Evolutionary conservation across 2,888 invertebrate species (phyloP), one percentile per base, ranked within the genome.

Genomic region (Eupelmus urozonus): DNA sequence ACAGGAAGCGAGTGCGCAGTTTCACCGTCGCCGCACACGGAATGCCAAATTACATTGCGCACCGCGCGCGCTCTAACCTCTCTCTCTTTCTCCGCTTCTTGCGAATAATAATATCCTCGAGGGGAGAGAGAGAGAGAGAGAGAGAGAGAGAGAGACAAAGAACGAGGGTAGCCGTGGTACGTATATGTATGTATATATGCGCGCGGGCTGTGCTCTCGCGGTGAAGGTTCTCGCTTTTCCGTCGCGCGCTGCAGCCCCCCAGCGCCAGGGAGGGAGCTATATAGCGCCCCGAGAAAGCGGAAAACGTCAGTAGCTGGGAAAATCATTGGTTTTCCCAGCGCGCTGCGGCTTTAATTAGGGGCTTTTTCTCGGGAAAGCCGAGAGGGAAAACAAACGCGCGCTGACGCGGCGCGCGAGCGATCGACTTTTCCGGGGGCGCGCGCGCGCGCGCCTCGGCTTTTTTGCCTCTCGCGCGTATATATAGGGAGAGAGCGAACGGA

Each of bases 191-290:
- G n/a, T n/a, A n/a, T n/a, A n/a, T n/a, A n/a, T n/a, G n/a, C n/a
- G n/a, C n/a, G n/a, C n/a, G n/a, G n/a, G n/a, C n/a, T n/a, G n/a
- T n/a, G n/a, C n/a, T n/a, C n/a, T n/a, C n/a, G n/a, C n/a, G n/a
- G n/a, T n/a, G n/a, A n/a, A n/a, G n/a, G n/a, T 13, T 20, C 51
- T 53, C 51, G n/a, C 51, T 53, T 20, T 53, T 53, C 49, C 16
- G 2, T 49, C n/a, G 5, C 9, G 3, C 34, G 9, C 34, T 34
- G 5, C 5, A 34, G 34, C 34, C n/a, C n/a, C n/a, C n/a, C n/a
- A n/a, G n/a, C n/a, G n/a, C n/a, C n/a, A n/a, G n/a, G n/a, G n/a
- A n/a, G n/a, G n/a, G n/a, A n/a, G n/a, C n/a, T n/a, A n/a, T n/a
- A n/a, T n/a, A n/a, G n/a, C n/a, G n/a, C n/a, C n/a, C n/a, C n/a